Evolutionary conservation across 2,797 vertebrate genomes (phyloP).

Genomic region (Heteromormyrus szaboi): DNA sequence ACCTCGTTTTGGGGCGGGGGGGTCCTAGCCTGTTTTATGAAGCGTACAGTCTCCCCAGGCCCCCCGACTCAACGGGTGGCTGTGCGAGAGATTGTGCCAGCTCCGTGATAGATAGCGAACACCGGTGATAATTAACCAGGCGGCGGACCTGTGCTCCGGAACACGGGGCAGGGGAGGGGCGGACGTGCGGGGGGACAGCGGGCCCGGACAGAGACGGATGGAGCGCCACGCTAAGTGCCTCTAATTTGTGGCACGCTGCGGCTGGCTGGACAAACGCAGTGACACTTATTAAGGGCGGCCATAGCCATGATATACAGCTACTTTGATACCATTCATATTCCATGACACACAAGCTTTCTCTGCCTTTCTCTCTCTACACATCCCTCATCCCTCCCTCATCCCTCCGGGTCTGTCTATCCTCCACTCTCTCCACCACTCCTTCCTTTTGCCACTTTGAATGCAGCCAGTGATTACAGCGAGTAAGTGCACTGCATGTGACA

Average conservation of each 20-base stretch:
- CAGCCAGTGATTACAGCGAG: not conserved
- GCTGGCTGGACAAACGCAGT: not conserved
- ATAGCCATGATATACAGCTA: not conserved
- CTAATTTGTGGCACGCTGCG: not conserved
- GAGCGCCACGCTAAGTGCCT: not conserved
- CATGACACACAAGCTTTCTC: slow-evolving; percentile 16
- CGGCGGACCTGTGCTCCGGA: slow-evolving; percentile 30
- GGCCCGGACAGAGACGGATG: not conserved
- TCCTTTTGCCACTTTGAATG: not conserved
- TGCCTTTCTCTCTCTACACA: not conserved
- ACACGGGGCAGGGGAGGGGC: slow-evolving; percentile 13
- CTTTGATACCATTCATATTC: not conserved
- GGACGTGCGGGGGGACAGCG: slow-evolving; percentile 3
- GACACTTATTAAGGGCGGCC: not conserved
- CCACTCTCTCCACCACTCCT: not conserved
- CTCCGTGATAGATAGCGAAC: slow-evolving; percentile 38
- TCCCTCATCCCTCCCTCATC: not conserved
- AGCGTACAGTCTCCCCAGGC: not conserved
- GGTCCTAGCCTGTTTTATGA: not conserved
- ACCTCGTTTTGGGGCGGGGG: not conserved
- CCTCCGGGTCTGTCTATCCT: not conserved
- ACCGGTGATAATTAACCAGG: slow-evolving; percentile 44
- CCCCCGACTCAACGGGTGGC: not conserved
- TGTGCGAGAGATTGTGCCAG: slow-evolving; percentile 23
- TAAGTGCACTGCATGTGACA: not conserved